Conservation (phyloP, 2,888 invertebrate species). For the Clanis bilineata region DNA sequence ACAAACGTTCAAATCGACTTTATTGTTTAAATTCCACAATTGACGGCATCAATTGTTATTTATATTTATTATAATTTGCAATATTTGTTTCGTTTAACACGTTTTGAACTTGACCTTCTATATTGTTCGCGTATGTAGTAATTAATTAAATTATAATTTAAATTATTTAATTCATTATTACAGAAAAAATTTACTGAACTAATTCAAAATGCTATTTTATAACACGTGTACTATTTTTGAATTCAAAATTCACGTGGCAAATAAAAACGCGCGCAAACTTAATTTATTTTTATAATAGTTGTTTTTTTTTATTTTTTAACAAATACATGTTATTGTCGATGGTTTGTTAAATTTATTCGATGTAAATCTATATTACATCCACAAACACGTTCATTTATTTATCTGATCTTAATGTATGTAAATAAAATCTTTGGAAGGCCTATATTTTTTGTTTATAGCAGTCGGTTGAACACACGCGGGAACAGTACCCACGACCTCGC, state of each 20-base stretch:
- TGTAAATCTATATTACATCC: too few relatives aligned
- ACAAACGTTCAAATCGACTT: background rate
- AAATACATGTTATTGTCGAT: too few relatives aligned
- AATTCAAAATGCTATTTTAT: background rate
- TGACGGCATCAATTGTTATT: background rate
- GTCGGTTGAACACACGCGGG: background rate
- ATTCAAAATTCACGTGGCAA: background rate
- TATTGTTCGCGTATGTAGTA: background rate
- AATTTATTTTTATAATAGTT: background rate
- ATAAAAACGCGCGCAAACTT: too few relatives aligned
- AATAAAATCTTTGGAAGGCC: too few relatives aligned
- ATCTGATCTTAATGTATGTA: too few relatives aligned
- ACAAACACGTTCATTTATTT: too few relatives aligned
- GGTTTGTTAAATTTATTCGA: too few relatives aligned
- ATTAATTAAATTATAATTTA: background rate
- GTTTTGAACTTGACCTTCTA: background rate
- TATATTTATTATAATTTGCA: background rate
- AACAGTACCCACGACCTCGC: background rate
- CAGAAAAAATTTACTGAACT: background rate
- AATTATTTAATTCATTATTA: background rate
- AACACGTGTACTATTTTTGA: background rate
- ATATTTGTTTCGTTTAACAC: background rate
- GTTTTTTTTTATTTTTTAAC: background rate
- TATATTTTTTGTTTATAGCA: too few relatives aligned
- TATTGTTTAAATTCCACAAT: background rate